phyloP scores from a whole-genome alignment of 1,140 invertebrate species.

The Latrodectus geometricus region DNA sequence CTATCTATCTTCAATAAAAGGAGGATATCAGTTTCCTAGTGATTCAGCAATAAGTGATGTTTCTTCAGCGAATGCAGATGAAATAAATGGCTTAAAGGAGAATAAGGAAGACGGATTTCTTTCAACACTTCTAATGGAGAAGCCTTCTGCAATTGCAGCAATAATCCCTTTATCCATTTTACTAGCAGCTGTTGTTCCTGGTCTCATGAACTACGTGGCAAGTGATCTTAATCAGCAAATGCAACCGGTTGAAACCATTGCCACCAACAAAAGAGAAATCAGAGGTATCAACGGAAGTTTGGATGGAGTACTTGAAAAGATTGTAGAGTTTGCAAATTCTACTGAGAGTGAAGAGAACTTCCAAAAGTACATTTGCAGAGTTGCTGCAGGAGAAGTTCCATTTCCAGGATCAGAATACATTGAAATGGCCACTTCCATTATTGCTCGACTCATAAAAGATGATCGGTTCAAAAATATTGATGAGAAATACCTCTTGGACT shows the following conservation, averaged over 20 bases:
- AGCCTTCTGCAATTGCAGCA: not conserved
- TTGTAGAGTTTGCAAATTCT: constrained; percentile 8
- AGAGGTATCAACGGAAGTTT: not conserved
- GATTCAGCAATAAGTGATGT: not conserved
- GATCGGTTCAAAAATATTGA: constrained; percentile 23
- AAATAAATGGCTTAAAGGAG: not conserved
- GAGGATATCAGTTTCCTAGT: not conserved
- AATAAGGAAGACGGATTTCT: not conserved
- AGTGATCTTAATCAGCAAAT: not conserved
- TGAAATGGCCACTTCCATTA: constrained; percentile 1
- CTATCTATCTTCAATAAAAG: constrained; percentile 11
- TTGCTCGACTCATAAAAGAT: constrained; percentile 20
- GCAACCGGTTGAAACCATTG: constrained; percentile 12
- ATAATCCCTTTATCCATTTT: constrained; percentile 38
- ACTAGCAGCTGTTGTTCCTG: constrained; percentile 25
- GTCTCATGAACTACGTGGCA: constrained; percentile 38
- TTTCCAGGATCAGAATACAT: constrained; percentile 3
- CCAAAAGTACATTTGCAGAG: constrained; percentile 28
- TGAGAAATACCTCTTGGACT: not conserved
- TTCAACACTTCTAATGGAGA: constrained; percentile 23
- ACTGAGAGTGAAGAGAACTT: constrained; percentile 28
- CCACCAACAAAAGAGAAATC: constrained; percentile 16
- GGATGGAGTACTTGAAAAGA: constrained; percentile 2
- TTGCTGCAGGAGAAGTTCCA: not conserved
- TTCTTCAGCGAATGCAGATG: not conserved